These are phyloP conservation scores for Omphaloscelis lunosa DNA, from an alignment of 2,888 invertebrate species.

Conservation along the genomic window DNA sequence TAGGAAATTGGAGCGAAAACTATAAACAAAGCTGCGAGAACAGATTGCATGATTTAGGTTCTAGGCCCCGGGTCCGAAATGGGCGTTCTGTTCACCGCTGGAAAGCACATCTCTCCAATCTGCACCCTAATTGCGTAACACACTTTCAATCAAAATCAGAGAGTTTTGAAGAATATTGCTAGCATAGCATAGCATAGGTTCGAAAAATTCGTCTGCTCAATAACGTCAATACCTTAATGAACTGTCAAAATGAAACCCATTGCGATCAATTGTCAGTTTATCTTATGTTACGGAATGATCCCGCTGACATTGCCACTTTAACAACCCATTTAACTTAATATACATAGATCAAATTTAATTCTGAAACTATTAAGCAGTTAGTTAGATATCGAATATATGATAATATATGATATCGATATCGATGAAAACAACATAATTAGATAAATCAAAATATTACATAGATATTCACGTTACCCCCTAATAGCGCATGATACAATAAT, in stretches of 20 bases:
- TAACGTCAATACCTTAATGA: too few species aligned
- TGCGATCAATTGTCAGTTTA: too few species aligned
- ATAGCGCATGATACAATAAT: conserved; percentile 4
- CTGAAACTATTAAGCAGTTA: neutral
- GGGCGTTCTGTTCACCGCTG: neutral
- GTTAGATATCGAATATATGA: neutral
- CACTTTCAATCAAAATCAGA: too few species aligned
- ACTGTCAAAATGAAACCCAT: too few species aligned
- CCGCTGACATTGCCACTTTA: neutral
- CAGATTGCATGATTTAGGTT: neutral
- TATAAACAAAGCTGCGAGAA: neutral
- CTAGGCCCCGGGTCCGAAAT: neutral
- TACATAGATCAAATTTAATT: neutral
- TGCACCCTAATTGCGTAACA: neutral
- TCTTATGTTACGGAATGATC: too few species aligned
- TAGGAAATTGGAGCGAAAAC: neutral
- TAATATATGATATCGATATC: too few species aligned
- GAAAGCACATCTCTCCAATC: neutral
- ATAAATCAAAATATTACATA: conserved; percentile 23
- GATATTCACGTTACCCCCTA: neutral
- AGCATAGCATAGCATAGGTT: too few species aligned
- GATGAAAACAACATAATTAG: neutral
- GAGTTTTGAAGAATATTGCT: too few species aligned
- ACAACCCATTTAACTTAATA: neutral
- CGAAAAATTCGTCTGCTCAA: too few species aligned